These are phyloP conservation scores for Emydocephalus ijimae DNA, from an alignment of 2,113 vertebrate genomes.

Conservation along the genomic window DNA sequence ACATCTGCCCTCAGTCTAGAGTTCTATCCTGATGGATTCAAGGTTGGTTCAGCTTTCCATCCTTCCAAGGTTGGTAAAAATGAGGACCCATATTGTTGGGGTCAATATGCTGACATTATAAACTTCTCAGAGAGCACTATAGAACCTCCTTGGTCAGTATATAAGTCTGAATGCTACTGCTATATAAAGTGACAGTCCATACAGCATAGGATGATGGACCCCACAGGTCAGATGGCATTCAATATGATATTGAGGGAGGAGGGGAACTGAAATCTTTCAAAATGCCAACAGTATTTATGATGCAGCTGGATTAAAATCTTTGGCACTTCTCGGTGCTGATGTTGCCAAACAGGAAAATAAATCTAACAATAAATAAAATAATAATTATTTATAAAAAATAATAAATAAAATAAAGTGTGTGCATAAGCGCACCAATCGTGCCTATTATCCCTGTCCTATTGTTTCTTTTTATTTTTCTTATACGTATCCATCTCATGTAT, in stretches of 20 bases:
- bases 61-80: not conserved
- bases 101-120: not conserved
- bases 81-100: not conserved
- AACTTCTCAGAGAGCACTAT: not conserved
- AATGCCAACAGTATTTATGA: not conserved
- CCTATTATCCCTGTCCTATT: too few relatives aligned
- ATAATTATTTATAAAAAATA: too few relatives aligned
- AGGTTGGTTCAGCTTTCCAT: not conserved
- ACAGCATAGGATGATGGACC: not conserved
- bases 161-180: too few relatives aligned
- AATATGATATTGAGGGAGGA: not conserved
- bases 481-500: too few relatives aligned
- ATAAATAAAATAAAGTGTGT: too few relatives aligned
- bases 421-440: too few relatives aligned
- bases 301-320: not conserved
- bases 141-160: too few relatives aligned
- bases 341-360: not conserved
- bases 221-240: not conserved
- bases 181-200: not conserved
- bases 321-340: not conserved
- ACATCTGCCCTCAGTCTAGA: not conserved
- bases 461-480: too few relatives aligned
- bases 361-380: too few relatives aligned
- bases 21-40: not conserved
- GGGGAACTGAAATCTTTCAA: not conserved